A percentile compares a stretch with the other conserved stretches of the same genome.
phyloP scores from a whole-genome alignment of 2,888 invertebrate genomes.

The Athripsodes cinereus region DNA sequence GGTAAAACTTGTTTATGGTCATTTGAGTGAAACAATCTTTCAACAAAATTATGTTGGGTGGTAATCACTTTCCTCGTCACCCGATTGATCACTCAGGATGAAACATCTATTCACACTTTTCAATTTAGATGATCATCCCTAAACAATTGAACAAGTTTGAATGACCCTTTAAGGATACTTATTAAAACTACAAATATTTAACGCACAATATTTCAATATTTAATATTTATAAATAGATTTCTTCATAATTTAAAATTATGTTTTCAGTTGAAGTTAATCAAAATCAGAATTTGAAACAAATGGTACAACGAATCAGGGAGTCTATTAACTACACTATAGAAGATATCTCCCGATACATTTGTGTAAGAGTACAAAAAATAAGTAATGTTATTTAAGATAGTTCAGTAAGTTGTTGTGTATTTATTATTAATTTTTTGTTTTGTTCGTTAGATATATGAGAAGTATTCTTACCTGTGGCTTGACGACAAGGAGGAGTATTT shows the following conservation, averaged over 20 bases:
- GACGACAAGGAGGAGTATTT: slow-evolving; percentile 73
- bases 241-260: neutral
- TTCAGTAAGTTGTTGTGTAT: neutral
- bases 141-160: no score
- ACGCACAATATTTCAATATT: no score
- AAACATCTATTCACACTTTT: no score
- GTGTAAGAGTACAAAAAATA: slow-evolving; percentile 33
- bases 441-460: slow-evolving; percentile 48
- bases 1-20: no score
- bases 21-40: no score
- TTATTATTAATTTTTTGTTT: slow-evolving; percentile 7
- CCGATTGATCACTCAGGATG: no score
- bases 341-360: slow-evolving; percentile 39
- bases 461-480: slow-evolving; percentile 74
- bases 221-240: no score
- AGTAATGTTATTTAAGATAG: neutral
- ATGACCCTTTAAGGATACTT: no score
- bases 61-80: no score
- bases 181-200: no score
- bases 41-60: no score
- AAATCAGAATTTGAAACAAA: slow-evolving; percentile 54
- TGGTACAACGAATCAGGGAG: slow-evolving; percentile 50
- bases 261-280: slow-evolving; percentile 52
- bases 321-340: slow-evolving; percentile 44
- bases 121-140: no score